A percentile compares a stretch with the other conserved stretches of the same genome.
Evolutionary conservation across 2,797 vertebrate species (phyloP).

Genomic region (Gallinago stenura): DNA sequence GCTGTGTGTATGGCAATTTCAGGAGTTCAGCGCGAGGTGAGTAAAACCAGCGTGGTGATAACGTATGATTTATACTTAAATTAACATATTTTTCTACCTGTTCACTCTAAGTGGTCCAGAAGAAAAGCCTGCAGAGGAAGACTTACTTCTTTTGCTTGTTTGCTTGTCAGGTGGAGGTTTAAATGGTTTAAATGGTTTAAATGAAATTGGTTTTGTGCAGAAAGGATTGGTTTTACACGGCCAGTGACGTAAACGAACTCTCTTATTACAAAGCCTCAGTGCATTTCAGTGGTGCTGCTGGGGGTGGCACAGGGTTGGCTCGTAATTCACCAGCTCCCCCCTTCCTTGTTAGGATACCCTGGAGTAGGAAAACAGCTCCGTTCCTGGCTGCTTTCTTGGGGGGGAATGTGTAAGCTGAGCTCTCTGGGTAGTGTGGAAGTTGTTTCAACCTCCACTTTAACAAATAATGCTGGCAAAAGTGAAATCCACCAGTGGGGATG

Average conservation of each 20-base stretch:
- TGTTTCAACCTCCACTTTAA: background rate
- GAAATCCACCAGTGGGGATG: fast-evolving
- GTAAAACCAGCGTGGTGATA: background rate
- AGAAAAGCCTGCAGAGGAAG: background rate
- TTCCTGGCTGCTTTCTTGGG: background rate
- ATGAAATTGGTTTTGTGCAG: background rate
- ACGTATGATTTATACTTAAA: background rate
- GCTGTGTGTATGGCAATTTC: background rate
- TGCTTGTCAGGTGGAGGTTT: background rate
- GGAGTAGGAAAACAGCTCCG: background rate
- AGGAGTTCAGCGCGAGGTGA: background rate
- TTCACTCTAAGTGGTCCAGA: background rate
- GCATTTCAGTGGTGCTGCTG: background rate
- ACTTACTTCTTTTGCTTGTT: background rate
- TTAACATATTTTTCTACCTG: background rate
- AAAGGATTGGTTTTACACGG: background rate
- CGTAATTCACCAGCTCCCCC: background rate
- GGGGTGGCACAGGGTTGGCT: background rate
- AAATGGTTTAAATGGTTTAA: background rate
- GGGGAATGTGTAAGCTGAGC: background rate
- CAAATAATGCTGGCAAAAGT: background rate
- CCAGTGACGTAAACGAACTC: background rate
- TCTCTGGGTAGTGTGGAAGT: background rate
- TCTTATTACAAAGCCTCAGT: background rate
- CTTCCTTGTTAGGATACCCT: background rate